These are phyloP conservation scores for Drosophila baimaii DNA, from an alignment of 1,140 invertebrate genomes.

Conservation along the genomic window DNA sequence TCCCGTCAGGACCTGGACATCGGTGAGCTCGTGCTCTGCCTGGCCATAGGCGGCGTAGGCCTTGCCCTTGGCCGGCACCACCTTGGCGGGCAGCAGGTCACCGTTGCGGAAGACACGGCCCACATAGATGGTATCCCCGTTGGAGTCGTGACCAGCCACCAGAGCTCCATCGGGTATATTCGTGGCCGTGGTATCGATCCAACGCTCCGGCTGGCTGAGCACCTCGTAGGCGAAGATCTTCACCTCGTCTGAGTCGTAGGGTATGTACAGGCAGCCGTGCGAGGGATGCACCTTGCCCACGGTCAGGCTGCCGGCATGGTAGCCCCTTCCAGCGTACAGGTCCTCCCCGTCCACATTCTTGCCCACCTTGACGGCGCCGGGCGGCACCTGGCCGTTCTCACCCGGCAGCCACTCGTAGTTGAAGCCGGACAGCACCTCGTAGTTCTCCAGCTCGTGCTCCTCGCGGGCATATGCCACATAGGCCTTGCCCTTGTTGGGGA, in stretches of 20 bases:
- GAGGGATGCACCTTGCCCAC: constrained; percentile 90
- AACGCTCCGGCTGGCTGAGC: constrained; percentile 57
- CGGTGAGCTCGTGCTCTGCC: constrained; percentile 84
- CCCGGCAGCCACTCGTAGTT: constrained; percentile 85
- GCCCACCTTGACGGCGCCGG: constrained; percentile 86
- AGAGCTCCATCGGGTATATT: constrained; percentile 81
- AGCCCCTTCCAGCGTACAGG: constrained; percentile 87
- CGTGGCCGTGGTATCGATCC: constrained; percentile 58
- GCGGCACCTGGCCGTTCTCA: constrained; percentile 85
- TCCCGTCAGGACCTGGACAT: constrained; percentile 84
- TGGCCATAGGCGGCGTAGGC: constrained; percentile 84
- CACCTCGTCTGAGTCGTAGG: constrained; percentile 88
- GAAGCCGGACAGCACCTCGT: constrained; percentile 84
- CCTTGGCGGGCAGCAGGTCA: constrained; percentile 84
- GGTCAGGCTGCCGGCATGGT: constrained; percentile 87
- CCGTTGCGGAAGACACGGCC: constrained; percentile 83
- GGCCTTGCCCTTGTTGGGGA: constrained; percentile 85
- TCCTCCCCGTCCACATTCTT: constrained; percentile 86
- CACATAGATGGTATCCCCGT: constrained; percentile 84
- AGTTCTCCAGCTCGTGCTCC: constrained; percentile 70
- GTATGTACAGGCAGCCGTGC: constrained; percentile 89
- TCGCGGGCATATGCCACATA: constrained; percentile 69
- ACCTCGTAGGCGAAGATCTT: constrained; percentile 76
- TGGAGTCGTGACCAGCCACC: constrained; percentile 84
- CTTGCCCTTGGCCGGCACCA: constrained; percentile 79